Conservation (phyloP, 1,140 invertebrate species). For the Trachymyrmex septentrionalis region DNA sequence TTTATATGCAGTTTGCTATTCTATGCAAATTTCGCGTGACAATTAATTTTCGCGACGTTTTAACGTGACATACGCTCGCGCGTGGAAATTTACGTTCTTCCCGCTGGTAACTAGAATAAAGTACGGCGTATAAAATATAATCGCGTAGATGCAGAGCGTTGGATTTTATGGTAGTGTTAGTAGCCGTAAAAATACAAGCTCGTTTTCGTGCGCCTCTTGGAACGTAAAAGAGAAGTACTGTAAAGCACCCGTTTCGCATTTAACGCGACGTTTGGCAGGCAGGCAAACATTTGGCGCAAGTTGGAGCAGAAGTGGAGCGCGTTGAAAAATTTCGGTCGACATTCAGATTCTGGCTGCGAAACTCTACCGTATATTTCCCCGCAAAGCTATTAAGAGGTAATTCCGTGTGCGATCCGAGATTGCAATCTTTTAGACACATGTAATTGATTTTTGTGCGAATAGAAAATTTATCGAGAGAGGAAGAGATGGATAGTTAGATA, state of each 20-base stretch:
- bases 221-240: not conserved
- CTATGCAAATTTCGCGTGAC: not conserved
- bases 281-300: slow-evolving; percentile 38
- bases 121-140: slow-evolving; percentile 21
- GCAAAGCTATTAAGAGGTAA: slow-evolving; percentile 9
- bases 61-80: not conserved
- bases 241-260: slow-evolving; percentile 14
- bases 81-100: not conserved
- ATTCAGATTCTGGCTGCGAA: slow-evolving; percentile 18
- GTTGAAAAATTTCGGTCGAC: slow-evolving; percentile 48
- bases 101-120: not conserved
- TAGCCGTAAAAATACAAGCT: slow-evolving; percentile 38
- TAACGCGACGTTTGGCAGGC: slow-evolving; percentile 30
- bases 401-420: not conserved
- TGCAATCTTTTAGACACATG: not conserved
- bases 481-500: not conserved
- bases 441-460: slow-evolving; percentile 17
- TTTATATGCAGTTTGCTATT: not conserved
- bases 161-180: slow-evolving; percentile 31
- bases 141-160: not conserved
- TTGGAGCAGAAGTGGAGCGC: slow-evolving; percentile 35
- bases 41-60: slow-evolving; percentile 4
- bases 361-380: not conserved
- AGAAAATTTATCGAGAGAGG: slow-evolving; percentile 1
- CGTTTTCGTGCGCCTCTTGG: slow-evolving; percentile 13